Evolutionary conservation across 37 sponge, comb jelly and placozoan genomes (phyloP), one percentile per base, ranked within the genome.

Genomic region (Cliona cf. orientalis): DNA sequence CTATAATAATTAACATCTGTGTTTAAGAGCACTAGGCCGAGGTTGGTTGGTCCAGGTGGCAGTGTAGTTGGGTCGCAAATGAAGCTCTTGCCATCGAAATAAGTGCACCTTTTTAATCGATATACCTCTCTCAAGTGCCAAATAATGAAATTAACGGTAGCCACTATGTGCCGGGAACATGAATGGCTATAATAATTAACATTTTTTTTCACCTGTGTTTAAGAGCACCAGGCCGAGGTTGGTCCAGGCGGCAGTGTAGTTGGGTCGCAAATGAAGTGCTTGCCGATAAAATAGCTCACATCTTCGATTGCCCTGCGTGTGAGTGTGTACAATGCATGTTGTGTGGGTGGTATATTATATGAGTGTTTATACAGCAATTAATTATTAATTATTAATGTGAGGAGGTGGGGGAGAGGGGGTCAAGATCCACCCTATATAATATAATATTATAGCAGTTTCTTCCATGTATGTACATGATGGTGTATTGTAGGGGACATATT

Each of bases 161-260:
- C n/a, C n/a, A n/a, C n/a, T n/a, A n/a, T n/a, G n/a, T n/a, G n/a
- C n/a, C n/a, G n/a, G n/a, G n/a, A n/a, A n/a, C n/a, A n/a, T n/a
- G n/a, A n/a, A n/a, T n/a, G n/a, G n/a, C n/a, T 62, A 21, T 9
- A 62, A 62, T 28, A 73, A 6, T 60, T 11, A 39, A 2, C 11
- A 39, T 29, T 68, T 25, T 39, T 21, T 22, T 37, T 21, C 49
- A 91, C 92, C 87, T 75, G 83, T 94, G 56, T 94, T 94, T 19
- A 94, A 65, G 43, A 90, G 55, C 33, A 94, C 80, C 2, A 94
- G 84, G 2, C 94, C 94, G 12, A 94, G 84, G 69, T 89, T 94
- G 40, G 84, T 79, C 90, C 90, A 90, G 2, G 94, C 94, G 1
- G 83, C 65, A 35, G 79, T 73, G 65, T 94, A 89, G 60, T 90